phyloP scores from a whole-genome alignment of 53 echinoderm and acorn worm species.

The Echinarachnius parma region DNA sequence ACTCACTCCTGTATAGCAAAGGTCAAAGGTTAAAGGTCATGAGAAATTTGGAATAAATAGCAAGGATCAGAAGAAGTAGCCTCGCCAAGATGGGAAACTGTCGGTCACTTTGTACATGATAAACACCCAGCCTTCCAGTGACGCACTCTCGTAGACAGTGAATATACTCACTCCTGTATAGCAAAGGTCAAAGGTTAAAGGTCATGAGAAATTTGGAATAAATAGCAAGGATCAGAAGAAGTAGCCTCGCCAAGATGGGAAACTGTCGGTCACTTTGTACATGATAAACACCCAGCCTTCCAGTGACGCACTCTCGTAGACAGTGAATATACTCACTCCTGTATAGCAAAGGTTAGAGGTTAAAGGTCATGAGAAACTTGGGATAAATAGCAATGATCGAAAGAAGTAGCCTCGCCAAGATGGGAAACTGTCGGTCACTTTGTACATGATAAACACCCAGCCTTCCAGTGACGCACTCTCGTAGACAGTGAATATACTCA shows the following conservation, averaged over 20 bases:
- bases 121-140: constrained; percentile 95
- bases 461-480: constrained; percentile 94
- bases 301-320: constrained; percentile 91
- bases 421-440: constrained; percentile 84
- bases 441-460: constrained; percentile 93
- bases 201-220: too few relatives aligned
- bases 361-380: too few relatives aligned
- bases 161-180: constrained; percentile 80
- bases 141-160: constrained; percentile 98
- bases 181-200: neutral
- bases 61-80: constrained; percentile 95
- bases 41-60: too few relatives aligned
- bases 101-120: constrained; percentile 97
- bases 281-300: constrained; percentile 94
- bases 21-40: neutral
- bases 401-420: constrained; percentile 81
- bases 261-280: constrained; percentile 91
- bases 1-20: constrained; percentile 60
- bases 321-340: constrained; percentile 87
- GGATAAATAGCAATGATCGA: too few relatives aligned
- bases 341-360: neutral
- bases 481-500: constrained; percentile 89
- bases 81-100: constrained; percentile 80
- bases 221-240: too few relatives aligned
- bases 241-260: constrained; percentile 72